Evolutionary conservation across 2,113 vertebrate species (phyloP).

Genomic region (Alligator mississippiensis): DNA sequence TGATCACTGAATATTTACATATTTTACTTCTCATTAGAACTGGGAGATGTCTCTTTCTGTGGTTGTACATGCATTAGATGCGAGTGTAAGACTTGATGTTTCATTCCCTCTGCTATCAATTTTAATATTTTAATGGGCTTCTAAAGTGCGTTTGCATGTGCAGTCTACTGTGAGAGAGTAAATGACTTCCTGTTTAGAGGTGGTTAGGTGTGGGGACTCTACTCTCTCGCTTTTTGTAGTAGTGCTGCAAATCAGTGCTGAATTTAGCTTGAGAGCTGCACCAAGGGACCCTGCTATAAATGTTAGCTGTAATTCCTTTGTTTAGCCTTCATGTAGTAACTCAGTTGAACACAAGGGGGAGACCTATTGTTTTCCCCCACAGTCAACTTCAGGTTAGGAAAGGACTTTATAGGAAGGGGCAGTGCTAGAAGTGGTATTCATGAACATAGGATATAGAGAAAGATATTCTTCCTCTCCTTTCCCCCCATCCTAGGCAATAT

Average conservation of each 20-base stretch:
- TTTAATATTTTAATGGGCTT: neutral
- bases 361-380: neutral
- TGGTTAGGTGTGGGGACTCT: neutral
- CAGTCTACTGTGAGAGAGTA: accelerated
- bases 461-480: neutral
- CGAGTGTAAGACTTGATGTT: accelerated
- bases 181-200: neutral
- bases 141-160: accelerated
- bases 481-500: neutral
- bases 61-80: accelerated
- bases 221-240: neutral
- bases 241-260: neutral
- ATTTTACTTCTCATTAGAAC: neutral
- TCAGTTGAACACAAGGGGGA: conserved; percentile 7
- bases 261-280: too few relatives aligned
- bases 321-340: conserved; percentile 28
- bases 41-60: neutral
- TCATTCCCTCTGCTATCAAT: neutral
- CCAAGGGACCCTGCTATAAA: accelerated
- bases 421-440: neutral
- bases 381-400: neutral
- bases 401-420: neutral
- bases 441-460: neutral
- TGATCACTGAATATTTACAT: accelerated
- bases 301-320: conserved; percentile 21